These are phyloP conservation scores for Malacoraja senta DNA, from an alignment of 2,797 vertebrate genomes.

Conservation along the genomic window DNA sequence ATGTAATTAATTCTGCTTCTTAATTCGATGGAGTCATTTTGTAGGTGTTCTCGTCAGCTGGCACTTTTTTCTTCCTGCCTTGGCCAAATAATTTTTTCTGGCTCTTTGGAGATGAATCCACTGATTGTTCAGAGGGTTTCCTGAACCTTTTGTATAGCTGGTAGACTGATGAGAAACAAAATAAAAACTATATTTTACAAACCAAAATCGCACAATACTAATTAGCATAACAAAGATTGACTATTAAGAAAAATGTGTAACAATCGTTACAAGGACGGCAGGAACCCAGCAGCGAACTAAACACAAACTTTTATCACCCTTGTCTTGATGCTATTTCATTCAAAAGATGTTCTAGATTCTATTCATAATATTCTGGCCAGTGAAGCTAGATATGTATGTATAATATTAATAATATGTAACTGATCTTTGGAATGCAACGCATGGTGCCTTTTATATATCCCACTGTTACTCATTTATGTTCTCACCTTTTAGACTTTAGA, in stretches of 20 bases:
- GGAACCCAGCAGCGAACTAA: too few species aligned
- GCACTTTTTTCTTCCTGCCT: too few species aligned
- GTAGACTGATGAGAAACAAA: slow-evolving; percentile 41
- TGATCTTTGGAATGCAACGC: neutral
- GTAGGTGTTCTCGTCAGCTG: neutral
- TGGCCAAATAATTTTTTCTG: neutral
- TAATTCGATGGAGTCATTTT: neutral
- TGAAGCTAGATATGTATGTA: neutral
- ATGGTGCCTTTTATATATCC: neutral
- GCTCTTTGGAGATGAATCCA: neutral
- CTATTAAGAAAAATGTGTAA: too few species aligned
- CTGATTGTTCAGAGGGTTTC: neutral
- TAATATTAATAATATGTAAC: neutral
- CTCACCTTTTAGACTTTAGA: neutral
- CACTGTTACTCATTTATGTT: neutral
- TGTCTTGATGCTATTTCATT: neutral
- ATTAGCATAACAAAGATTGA: too few species aligned
- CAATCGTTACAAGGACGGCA: too few species aligned
- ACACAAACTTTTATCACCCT: neutral
- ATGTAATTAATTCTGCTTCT: neutral
- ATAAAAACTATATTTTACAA: neutral
- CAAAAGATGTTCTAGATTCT: neutral
- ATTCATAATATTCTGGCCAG: neutral
- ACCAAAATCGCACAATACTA: too few species aligned
- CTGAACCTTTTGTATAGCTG: slow-evolving; percentile 45